Evolutionary conservation across 2,113 vertebrate species (phyloP).

Genomic region (Marmota flaviventris): DNA sequence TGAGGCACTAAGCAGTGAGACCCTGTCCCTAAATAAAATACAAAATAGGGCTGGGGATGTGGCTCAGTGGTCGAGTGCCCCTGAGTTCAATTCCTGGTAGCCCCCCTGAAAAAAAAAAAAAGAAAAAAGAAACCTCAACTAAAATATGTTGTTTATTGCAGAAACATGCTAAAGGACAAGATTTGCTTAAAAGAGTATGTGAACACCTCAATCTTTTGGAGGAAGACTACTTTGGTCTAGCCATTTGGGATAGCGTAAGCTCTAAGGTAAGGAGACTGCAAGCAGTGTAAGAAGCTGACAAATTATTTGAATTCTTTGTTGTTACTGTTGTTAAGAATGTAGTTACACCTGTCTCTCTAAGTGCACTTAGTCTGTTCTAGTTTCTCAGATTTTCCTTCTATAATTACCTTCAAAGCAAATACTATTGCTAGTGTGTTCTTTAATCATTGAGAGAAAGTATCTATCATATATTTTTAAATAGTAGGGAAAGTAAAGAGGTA

Average conservation of each 20-base stretch:
- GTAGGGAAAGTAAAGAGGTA: neutral
- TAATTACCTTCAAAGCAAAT: conserved; percentile 7
- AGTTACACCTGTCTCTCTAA: conserved; percentile 8
- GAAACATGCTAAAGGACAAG: conserved; percentile 98
- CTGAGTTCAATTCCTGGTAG: too few relatives aligned
- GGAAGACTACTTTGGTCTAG: conserved; percentile 97
- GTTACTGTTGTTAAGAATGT: conserved; percentile 1
- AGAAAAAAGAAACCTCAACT: conserved; percentile 5
- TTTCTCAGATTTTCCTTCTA: conserved; percentile 58
- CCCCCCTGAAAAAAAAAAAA: too few relatives aligned
- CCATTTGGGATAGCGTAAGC: conserved; percentile 92
- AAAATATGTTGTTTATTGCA: conserved; percentile 82
- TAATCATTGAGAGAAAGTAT: conserved; percentile 22
- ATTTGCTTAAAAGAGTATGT: conserved; percentile 96
- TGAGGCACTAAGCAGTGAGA: too few relatives aligned
- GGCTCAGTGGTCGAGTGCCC: too few relatives aligned
- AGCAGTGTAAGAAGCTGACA: neutral
- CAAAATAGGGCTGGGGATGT: too few relatives aligned
- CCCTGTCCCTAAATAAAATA: too few relatives aligned
- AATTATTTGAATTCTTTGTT: conserved; percentile 8
- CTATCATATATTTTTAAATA: conserved; percentile 2
- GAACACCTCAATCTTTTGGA: conserved; percentile 98
- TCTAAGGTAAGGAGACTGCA: conserved; percentile 90
- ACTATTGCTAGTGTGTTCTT: neutral
- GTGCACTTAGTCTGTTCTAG: neutral